A percentile compares a stretch with the other conserved stretches of the same genome.
Evolutionary conservation across 2,888 invertebrate genomes (phyloP).

Genomic region (Trilocha varians): DNA sequence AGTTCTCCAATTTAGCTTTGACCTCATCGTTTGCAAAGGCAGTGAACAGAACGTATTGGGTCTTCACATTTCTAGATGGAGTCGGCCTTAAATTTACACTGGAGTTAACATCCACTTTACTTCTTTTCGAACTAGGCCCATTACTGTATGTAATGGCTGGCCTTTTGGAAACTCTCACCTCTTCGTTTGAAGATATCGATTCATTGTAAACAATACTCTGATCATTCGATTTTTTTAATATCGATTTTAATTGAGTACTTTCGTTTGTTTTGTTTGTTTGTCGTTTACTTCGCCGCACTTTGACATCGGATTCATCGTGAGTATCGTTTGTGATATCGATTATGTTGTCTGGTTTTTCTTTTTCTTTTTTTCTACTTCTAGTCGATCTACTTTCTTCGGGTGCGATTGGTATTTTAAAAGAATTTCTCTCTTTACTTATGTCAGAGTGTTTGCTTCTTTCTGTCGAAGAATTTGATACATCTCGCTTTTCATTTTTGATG

Average conservation of each 20-base stretch:
- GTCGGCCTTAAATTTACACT: conserved; percentile 26
- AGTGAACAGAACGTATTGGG: conserved; percentile 49
- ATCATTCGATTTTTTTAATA: conserved; percentile 25
- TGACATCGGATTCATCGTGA: conserved; percentile 17
- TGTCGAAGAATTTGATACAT: neutral
- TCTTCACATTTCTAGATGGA: conserved; percentile 26
- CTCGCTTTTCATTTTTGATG: neutral
- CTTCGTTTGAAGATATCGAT: conserved; percentile 41
- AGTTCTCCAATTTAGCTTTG: conserved; percentile 36
- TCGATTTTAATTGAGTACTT: conserved; percentile 24
- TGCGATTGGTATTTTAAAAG: neutral
- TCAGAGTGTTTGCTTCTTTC: neutral
- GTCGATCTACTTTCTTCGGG: conserved; percentile 5
- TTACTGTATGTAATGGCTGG: conserved; percentile 22
- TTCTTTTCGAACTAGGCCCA: conserved; percentile 33
- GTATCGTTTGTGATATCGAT: too few species aligned
- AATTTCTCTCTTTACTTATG: too few species aligned
- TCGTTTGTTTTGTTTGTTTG: too few species aligned
- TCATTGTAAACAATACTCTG: conserved; percentile 44
- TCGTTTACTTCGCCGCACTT: conserved; percentile 42
- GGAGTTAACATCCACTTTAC: conserved; percentile 18
- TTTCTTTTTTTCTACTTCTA: conserved; percentile 8
- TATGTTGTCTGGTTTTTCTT: too few species aligned
- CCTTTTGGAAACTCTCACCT: conserved; percentile 39
- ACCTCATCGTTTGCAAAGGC: conserved; percentile 48